Percentiles rank a stretch among this genome's conserved stretches.
Conservation (phyloP, 1,140 invertebrate genomes). For the Scylla paramamosain region DNA sequence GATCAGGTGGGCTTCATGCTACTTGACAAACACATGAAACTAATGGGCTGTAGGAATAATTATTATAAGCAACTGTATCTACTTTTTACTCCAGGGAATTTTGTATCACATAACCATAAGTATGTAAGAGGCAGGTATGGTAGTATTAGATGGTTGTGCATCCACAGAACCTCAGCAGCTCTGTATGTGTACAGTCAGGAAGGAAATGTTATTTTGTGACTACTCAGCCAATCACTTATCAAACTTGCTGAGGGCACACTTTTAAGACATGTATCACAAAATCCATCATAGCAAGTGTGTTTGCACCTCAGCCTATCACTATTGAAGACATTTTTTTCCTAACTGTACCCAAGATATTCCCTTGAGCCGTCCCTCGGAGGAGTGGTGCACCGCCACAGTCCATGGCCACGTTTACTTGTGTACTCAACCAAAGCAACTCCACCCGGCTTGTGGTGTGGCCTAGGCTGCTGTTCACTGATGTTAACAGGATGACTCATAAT, state of each 20-base stretch:
- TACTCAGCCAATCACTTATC: no score
- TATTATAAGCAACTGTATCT: background rate
- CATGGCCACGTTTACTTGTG: background rate
- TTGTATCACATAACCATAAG: background rate
- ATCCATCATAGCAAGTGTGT: no score
- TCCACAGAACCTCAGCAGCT: background rate
- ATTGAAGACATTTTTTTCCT: background rate
- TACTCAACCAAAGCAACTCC: background rate
- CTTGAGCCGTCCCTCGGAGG: background rate
- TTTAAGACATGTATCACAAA: no score
- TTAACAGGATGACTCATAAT: background rate
- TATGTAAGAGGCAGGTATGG: background rate
- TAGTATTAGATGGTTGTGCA: conserved; percentile 8
- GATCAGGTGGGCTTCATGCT: no score
- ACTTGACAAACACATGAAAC: background rate
- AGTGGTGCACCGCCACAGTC: background rate
- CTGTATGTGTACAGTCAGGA: background rate
- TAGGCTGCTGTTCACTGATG: background rate
- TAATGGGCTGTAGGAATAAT: background rate
- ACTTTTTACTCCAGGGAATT: background rate
- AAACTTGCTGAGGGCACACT: no score
- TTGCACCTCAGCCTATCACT: no score
- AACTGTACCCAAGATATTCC: background rate
- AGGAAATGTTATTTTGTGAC: background rate
- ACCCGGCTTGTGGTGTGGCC: background rate